phyloP scores from a whole-genome alignment of 2,888 invertebrate genomes.

The Torymus auratus region DNA sequence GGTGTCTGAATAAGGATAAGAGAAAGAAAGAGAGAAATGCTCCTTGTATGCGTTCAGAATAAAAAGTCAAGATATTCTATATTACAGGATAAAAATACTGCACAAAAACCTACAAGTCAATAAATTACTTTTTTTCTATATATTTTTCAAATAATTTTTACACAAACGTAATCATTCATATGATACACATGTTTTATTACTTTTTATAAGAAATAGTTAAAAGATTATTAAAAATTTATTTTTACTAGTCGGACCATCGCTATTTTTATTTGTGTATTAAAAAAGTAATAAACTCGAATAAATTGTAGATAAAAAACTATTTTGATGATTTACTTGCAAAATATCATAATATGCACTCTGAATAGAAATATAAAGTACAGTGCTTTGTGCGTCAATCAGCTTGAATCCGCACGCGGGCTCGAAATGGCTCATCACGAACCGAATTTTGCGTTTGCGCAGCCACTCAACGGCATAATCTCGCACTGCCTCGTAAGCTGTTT shows the following conservation, averaged over 20 bases:
- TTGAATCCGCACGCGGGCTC: conserved; percentile 14
- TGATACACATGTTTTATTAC: too few species aligned
- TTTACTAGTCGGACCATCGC: too few species aligned
- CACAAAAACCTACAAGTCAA: neutral
- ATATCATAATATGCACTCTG: too few species aligned
- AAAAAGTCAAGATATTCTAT: conserved; percentile 21
- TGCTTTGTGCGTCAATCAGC: neutral
- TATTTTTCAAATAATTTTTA: too few species aligned
- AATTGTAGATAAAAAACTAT: too few species aligned
- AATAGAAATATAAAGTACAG: conserved; percentile 1
- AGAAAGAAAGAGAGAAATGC: conserved; percentile 4
- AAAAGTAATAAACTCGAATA: too few species aligned
- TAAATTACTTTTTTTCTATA: too few species aligned
- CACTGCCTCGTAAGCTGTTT: conserved; percentile 66
- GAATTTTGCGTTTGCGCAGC: conserved; percentile 10
- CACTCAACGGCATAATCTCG: conserved; percentile 36
- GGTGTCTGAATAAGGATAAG: conserved; percentile 16
- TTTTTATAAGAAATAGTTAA: too few species aligned
- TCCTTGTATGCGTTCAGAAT: conserved; percentile 6
- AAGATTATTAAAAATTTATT: too few species aligned
- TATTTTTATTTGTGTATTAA: too few species aligned
- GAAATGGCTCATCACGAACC: conserved; percentile 5
- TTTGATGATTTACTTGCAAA: too few species aligned
- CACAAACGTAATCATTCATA: too few species aligned
- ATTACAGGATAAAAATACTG: neutral